Evolutionary conservation across 2,888 invertebrate species (phyloP).

Genomic region (Troides helena): DNA sequence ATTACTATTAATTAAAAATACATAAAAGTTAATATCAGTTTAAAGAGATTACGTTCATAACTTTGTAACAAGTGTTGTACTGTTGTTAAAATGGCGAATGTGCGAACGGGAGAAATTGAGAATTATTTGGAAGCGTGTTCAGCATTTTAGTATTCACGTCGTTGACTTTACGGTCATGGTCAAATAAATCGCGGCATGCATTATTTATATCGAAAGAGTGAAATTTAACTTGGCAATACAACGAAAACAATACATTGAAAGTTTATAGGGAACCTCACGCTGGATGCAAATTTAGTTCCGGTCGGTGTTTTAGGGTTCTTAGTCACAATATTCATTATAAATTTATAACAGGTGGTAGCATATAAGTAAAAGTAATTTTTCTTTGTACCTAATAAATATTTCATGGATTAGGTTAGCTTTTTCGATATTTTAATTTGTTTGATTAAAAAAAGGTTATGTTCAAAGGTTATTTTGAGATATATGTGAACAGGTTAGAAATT

Average conservation of each 20-base stretch:
- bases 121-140: constrained; percentile 47
- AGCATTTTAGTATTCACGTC: constrained; percentile 54
- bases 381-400: too few species aligned
- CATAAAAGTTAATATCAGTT: background rate
- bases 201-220: constrained; percentile 73
- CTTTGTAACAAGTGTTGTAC: constrained; percentile 1
- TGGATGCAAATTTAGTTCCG: constrained; percentile 26
- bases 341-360: too few species aligned
- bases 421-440: too few species aligned
- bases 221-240: constrained; percentile 55
- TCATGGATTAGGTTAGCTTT: too few species aligned
- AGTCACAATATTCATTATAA: too few species aligned
- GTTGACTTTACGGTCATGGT: constrained; percentile 54
- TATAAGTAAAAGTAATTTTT: too few species aligned
- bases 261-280: constrained; percentile 35
- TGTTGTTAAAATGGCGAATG: constrained; percentile 42
- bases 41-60: background rate
- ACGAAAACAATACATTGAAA: constrained; percentile 46
- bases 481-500: too few species aligned
- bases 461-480: too few species aligned
- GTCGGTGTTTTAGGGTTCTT: constrained; percentile 10
- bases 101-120: constrained; percentile 48
- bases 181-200: constrained; percentile 54
- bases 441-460: too few species aligned
- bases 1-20: background rate